Evolutionary conservation across 92 coral and sea anemone genomes (phyloP).

Genomic region (Porites divaricata): DNA sequence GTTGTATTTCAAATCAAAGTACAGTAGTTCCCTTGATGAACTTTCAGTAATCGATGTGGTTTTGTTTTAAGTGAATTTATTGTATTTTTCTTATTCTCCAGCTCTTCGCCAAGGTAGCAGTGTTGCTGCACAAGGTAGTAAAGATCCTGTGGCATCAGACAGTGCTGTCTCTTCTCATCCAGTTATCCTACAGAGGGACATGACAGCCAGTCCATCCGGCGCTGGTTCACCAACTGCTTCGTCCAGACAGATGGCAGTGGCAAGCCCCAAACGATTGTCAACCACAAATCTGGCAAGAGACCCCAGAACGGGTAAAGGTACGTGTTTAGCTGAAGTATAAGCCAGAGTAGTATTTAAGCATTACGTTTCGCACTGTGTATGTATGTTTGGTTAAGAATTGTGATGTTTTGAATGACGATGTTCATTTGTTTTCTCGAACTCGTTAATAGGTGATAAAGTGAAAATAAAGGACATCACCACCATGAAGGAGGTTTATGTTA

Average conservation of each 20-base stretch:
- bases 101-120: slow-evolving; percentile 91
- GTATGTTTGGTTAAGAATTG: neutral
- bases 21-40: too few species aligned
- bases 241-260: slow-evolving; percentile 47
- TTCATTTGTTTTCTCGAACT: too few species aligned
- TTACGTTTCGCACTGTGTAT: neutral
- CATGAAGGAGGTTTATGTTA: too few species aligned
- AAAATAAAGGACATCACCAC: too few species aligned
- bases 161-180: slow-evolving; percentile 62
- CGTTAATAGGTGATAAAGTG: too few species aligned
- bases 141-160: slow-evolving; percentile 61
- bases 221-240: slow-evolving; percentile 80
- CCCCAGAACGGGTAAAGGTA: slow-evolving; percentile 99
- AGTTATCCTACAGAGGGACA: slow-evolving; percentile 72
- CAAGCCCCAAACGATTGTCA: slow-evolving; percentile 80
- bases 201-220: slow-evolving; percentile 77
- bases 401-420: neutral
- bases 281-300: slow-evolving; percentile 79
- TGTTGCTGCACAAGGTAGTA: slow-evolving; percentile 46
- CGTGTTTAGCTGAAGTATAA: neutral
- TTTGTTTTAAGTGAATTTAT: too few species aligned
- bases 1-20: too few species aligned
- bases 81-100: slow-evolving; percentile 1
- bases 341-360: too few species aligned
- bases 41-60: too few species aligned